A percentile compares a stretch with the other conserved stretches of the same genome.
phyloP scores from a whole-genome alignment of 1,140 invertebrate genomes.

The Brachionus koreanus region DNA sequence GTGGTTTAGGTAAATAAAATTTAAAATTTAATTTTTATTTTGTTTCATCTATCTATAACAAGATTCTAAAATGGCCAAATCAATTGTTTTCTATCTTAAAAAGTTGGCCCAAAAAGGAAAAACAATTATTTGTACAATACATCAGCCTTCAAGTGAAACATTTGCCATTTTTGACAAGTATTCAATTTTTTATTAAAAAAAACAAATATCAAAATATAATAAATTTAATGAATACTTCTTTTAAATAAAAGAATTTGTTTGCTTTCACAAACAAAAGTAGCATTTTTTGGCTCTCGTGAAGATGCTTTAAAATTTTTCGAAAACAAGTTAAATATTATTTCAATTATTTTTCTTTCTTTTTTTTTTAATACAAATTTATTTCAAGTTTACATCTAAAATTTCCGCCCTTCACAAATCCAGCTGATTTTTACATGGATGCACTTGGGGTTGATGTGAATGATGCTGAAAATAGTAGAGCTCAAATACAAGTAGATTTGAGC shows the following conservation, averaged over 20 bases:
- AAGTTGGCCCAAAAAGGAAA: constrained; percentile 71
- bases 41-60: background rate
- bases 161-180: constrained; percentile 78
- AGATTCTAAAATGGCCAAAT: constrained; percentile 85
- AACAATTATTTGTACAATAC: constrained; percentile 87
- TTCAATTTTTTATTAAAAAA: background rate
- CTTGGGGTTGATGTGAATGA: constrained; percentile 32
- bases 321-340: constrained; percentile 9
- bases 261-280: constrained; percentile 84
- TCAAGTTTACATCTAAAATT: constrained; percentile 9
- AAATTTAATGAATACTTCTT: background rate
- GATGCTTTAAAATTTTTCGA: constrained; percentile 76
- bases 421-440: constrained; percentile 40
- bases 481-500: background rate
- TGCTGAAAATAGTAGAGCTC: background rate
- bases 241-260: constrained; percentile 65
- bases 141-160: constrained; percentile 89
- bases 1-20: constrained; percentile 11
- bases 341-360: background rate
- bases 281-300: constrained; percentile 76
- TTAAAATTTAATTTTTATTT: constrained; percentile 79
- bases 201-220: background rate
- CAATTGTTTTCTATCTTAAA: constrained; percentile 73
- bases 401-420: constrained; percentile 30
- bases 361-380: background rate